These are phyloP conservation scores for Toxotes jaculatrix DNA, from an alignment of 2,113 vertebrate genomes.

Conservation along the genomic window DNA sequence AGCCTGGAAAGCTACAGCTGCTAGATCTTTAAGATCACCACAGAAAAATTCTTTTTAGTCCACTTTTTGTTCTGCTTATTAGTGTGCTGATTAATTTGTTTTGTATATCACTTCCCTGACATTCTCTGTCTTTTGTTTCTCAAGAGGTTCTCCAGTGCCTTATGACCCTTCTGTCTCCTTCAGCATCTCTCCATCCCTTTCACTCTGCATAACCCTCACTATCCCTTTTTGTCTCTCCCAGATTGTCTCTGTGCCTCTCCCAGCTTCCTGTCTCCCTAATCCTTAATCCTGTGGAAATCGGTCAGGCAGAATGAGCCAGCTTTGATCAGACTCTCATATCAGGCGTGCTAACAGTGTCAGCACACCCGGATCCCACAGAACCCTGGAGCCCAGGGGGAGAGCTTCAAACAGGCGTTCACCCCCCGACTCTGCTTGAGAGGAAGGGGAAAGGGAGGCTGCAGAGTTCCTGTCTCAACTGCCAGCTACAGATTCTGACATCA, in stretches of 20 bases:
- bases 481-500: constrained; percentile 24
- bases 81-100: constrained; percentile 7
- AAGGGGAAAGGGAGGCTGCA: constrained; percentile 44
- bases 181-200: constrained; percentile 56
- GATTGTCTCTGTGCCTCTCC: constrained; percentile 78
- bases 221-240: constrained; percentile 68
- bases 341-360: constrained; percentile 83
- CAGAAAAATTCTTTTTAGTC: neutral
- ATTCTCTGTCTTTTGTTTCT: constrained; percentile 22
- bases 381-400: constrained; percentile 72
- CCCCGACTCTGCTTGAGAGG: constrained; percentile 56
- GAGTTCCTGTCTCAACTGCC: constrained; percentile 39
- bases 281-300: constrained; percentile 87
- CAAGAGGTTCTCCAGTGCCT: constrained; percentile 33
- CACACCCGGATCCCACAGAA: constrained; percentile 82
- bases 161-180: constrained; percentile 53
- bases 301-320: constrained; percentile 85
- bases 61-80: neutral
- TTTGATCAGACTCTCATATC: constrained; percentile 87
- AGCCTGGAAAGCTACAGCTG: constrained; percentile 1
- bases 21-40: constrained; percentile 16
- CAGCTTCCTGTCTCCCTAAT: constrained; percentile 85
- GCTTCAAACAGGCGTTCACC: constrained; percentile 75
- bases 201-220: constrained; percentile 53
- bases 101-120: constrained; percentile 1